Conservation (phyloP, 2,113 vertebrate species). For the Oriolus oriolus region DNA sequence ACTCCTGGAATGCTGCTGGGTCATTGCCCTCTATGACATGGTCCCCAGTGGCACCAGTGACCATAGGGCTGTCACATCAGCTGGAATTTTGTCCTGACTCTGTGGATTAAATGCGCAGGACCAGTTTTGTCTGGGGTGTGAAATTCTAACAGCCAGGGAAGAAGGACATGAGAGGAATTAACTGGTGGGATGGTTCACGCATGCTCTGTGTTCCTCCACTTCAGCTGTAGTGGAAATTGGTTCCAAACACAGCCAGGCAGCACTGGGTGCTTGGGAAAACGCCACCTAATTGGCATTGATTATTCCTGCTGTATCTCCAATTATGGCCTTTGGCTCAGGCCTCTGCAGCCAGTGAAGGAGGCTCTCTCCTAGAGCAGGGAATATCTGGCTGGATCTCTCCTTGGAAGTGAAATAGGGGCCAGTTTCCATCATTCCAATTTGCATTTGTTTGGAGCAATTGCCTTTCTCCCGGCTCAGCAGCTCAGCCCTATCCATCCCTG, state of each 20-base stretch:
- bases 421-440: neutral
- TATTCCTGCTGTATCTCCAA: neutral
- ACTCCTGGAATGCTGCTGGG: neutral
- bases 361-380: neutral
- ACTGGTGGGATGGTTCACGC: neutral
- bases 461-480: neutral
- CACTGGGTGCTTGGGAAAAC: neutral
- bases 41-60: neutral
- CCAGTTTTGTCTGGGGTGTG: neutral
- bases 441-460: neutral
- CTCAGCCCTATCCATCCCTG: neutral
- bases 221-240: neutral
- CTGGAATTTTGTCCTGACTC: neutral
- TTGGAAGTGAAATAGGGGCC: neutral
- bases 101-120: neutral
- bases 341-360: neutral
- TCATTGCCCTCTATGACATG: fast-evolving
- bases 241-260: neutral
- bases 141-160: neutral
- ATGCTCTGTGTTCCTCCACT: neutral
- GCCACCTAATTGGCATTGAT: neutral
- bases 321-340: neutral
- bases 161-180: neutral
- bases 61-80: neutral
- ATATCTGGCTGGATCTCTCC: neutral